phyloP scores from a whole-genome alignment of 1,140 invertebrate species.

The Tetragnatha versicolor region DNA sequence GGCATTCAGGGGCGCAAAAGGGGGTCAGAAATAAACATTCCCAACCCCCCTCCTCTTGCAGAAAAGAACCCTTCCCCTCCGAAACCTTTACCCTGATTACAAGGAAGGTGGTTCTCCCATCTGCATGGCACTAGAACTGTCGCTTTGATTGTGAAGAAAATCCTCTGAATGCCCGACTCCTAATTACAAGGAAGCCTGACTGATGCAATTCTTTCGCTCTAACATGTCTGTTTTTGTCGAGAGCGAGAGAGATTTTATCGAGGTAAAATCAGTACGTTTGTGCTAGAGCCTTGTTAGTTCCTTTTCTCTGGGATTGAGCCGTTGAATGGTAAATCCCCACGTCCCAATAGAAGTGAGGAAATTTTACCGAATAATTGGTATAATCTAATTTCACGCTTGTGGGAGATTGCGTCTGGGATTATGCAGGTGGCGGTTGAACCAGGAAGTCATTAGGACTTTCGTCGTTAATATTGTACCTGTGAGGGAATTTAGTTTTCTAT shows the following conservation, averaged over 20 bases:
- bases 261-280: neutral
- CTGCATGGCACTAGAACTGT: neutral
- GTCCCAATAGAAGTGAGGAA: no score
- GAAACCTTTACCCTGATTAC: neutral
- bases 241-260: neutral
- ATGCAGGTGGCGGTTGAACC: no score
- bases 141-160: neutral
- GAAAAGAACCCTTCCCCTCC: neutral
- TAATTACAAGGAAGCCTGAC: neutral
- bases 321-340: no score
- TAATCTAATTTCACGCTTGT: no score
- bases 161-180: neutral
- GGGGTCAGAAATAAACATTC: neutral
- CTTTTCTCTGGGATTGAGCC: no score
- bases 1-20: no score
- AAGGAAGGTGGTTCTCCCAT: neutral
- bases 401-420: no score
- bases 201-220: neutral
- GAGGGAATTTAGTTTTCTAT: no score
- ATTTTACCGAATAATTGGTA: no score
- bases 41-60: neutral
- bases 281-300: no score
- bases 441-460: no score
- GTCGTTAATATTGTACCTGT: no score
- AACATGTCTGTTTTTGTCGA: neutral